phyloP scores from a whole-genome alignment of 2,888 invertebrate species.

The Xestobium rufovillosum region DNA sequence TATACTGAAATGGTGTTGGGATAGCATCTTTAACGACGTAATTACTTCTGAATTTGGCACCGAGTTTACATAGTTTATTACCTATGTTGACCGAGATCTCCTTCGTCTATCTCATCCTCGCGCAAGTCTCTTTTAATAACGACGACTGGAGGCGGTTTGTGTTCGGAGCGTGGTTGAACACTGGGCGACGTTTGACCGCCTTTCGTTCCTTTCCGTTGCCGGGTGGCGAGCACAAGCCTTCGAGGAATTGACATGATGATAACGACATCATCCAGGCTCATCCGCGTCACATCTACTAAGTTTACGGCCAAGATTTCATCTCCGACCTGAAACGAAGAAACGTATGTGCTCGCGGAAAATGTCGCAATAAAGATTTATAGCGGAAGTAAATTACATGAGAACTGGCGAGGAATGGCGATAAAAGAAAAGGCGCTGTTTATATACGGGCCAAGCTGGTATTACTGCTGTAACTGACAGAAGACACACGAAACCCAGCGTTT shows the following conservation, averaged over 20 bases:
- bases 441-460: too few relatives aligned
- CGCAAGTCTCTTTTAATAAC: slow-evolving; percentile 83
- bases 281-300: slow-evolving; percentile 92
- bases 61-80: too few relatives aligned
- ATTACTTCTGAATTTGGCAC: too few relatives aligned
- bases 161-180: slow-evolving; percentile 62
- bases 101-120: slow-evolving; percentile 68
- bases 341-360: too few relatives aligned
- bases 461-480: too few relatives aligned
- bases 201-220: slow-evolving; percentile 67
- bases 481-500: too few relatives aligned
- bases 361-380: too few relatives aligned
- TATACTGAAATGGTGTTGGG: too few relatives aligned
- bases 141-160: slow-evolving; percentile 85
- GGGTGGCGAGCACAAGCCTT: slow-evolving; percentile 86
- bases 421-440: too few relatives aligned
- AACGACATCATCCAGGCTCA: slow-evolving; percentile 98
- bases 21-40: too few relatives aligned
- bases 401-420: too few relatives aligned
- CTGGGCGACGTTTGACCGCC: slow-evolving; percentile 47
- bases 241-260: slow-evolving; percentile 99
- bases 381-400: too few relatives aligned
- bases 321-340: slow-evolving; percentile 59
- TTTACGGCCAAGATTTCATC: slow-evolving; percentile 98
- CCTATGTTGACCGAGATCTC: slow-evolving; percentile 46